Evolutionary conservation across 2,113 vertebrate species (phyloP).

Genomic region (Lathamus discolor): DNA sequence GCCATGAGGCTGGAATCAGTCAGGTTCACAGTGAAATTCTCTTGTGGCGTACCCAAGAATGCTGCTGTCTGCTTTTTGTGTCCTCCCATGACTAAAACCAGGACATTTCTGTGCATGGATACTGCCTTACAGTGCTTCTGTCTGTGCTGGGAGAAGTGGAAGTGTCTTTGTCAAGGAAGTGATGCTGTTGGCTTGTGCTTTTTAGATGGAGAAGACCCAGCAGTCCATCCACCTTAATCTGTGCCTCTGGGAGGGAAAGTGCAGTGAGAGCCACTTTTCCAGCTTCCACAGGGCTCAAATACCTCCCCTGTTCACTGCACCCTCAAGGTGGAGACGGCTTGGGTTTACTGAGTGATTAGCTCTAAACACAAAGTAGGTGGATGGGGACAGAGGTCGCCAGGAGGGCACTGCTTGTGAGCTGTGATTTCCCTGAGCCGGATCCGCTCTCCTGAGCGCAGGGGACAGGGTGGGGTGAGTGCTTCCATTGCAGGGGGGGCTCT

Average conservation of each 20-base stretch:
- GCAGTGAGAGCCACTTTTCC: background rate
- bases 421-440: background rate
- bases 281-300: background rate
- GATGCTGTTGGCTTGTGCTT: background rate
- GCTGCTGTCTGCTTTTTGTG: background rate
- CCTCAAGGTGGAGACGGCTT: background rate
- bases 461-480: background rate
- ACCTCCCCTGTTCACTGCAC: background rate
- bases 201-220: background rate
- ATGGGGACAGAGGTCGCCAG: background rate
- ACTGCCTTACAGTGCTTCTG: background rate
- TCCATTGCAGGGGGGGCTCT: background rate
- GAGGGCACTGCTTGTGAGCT: background rate
- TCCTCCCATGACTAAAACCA: accelerated
- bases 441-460: background rate
- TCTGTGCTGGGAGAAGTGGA: background rate
- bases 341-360: background rate
- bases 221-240: background rate
- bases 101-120: background rate
- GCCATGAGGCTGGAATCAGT: background rate
- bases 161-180: background rate
- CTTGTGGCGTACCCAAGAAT: background rate
- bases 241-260: background rate
- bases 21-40: background rate
- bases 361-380: background rate